A percentile compares a stretch with the other conserved stretches of the same genome.
phyloP scores from a whole-genome alignment of 1,140 invertebrate species.

The Macrobrachium rosenbergii region DNA sequence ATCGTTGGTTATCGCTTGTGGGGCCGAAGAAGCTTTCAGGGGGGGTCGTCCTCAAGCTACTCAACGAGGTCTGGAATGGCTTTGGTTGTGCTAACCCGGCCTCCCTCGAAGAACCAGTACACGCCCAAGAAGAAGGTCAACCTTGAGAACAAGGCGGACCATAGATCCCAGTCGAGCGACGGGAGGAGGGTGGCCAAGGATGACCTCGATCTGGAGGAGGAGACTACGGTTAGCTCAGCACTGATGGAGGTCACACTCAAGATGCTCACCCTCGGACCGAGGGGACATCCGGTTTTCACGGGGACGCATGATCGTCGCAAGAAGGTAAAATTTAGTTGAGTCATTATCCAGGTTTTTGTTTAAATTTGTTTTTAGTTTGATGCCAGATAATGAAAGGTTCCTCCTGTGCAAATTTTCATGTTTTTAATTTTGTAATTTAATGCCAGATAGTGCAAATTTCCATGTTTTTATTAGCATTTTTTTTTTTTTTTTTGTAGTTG shows the following conservation, averaged over 20 bases:
- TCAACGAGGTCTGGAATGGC: conserved; percentile 23
- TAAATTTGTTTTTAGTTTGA: neutral
- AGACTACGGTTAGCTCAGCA: conserved; percentile 38
- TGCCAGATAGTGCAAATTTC: no score
- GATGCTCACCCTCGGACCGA: conserved; percentile 53
- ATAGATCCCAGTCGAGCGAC: conserved; percentile 5
- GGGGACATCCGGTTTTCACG: conserved; percentile 50
- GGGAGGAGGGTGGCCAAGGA: conserved; percentile 1
- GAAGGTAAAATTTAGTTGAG: conserved; percentile 24
- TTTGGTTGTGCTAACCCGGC: conserved; percentile 38
- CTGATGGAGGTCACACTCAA: conserved; percentile 58
- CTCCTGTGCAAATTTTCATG: no score
- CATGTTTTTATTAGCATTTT: no score
- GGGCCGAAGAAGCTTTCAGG: neutral
- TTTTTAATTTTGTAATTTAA: no score
- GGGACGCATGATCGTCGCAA: conserved; percentile 11
- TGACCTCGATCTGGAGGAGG: neutral
- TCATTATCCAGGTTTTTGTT: neutral
- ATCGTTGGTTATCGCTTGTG: neutral
- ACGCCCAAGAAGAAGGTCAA: conserved; percentile 35
- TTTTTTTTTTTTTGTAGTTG: neutral
- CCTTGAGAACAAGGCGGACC: conserved; percentile 3
- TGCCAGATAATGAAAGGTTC: neutral
- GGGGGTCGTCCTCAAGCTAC: no score
- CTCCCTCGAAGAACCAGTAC: conserved; percentile 42